Base-by-base conservation (phyloP, 2,888 invertebrate species). In the Philhelius pedissequus region DNA sequence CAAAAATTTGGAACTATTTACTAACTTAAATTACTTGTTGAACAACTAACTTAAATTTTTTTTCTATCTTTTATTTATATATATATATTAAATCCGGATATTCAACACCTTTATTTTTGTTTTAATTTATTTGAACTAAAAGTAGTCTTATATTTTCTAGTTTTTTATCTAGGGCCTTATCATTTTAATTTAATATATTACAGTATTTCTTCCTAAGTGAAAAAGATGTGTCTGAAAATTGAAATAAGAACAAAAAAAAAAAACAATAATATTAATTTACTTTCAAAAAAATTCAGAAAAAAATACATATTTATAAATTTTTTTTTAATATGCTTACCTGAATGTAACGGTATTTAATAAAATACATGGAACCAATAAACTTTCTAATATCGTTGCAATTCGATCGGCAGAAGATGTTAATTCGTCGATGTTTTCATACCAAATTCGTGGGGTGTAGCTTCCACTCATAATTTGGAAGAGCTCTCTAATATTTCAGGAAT, bases 401-500 rank as follows among this genome's bases (percentile, higher is more conserved):
- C 90, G 91, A 89, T 90, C 91, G 84, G 91, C 91, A 86, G 92
- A 91, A 82, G 92, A 91, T 86, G 93, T 93, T 92, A n/a, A n/a
- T n/a, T n/a, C n/a, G n/a, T n/a, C n/a, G n/a, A n/a, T n/a, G n/a
- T n/a, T n/a, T n/a, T n/a, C n/a, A n/a, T n/a, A n/a, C n/a, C n/a
- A n/a, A n/a, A n/a, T n/a, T n/a, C n/a, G n/a, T n/a, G n/a, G n/a
- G n/a, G n/a, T n/a, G n/a, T n/a, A n/a, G n/a, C n/a, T n/a, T n/a
- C n/a, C n/a, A n/a, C n/a, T n/a, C n/a, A n/a, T n/a, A n/a, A n/a
- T n/a, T n/a, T n/a, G n/a, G n/a, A n/a, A n/a, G n/a, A n/a, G n/a
- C n/a, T n/a, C n/a, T n/a, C n/a, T n/a, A n/a, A n/a, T n/a, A n/a
- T n/a, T n/a, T n/a, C n/a, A n/a, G n/a, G n/a, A n/a, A n/a, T n/a